Evolutionary conservation across 2,888 invertebrate species (phyloP), one percentile per base, ranked within the genome.

Genomic region (Sminthurides aquaticus): DNA sequence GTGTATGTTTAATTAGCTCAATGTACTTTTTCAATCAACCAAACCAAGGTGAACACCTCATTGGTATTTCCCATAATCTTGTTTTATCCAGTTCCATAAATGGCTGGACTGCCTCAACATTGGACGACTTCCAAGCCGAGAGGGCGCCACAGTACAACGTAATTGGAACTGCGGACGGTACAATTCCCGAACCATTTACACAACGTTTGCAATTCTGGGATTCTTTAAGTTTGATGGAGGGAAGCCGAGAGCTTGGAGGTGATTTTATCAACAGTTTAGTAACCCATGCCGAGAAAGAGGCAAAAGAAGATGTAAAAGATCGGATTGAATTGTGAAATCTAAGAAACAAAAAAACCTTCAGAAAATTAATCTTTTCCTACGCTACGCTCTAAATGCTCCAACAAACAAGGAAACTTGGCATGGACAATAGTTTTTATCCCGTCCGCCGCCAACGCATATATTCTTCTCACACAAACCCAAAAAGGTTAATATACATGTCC

Each of bases 181-280:
- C 22, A 22, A 55, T 72, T 11, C 20, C 54, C n/a, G 72, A 72
- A 55, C 68, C 71, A 0, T 72, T 69, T 55, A 67, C 60, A 3
- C 49, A 65, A 2, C 49, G 72, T 29, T 55, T 69, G 3, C 18
- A 58, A 20, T 72, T 72, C 54, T 72, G 72, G 72, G 66, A 72
- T 29, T 20, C 54, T 1, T 52, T 69, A 24, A 26, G 63, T 8
- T 70, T 27, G 8, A 34, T 34, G 43, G 43, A 34, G 15, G 15
- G 15, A 11, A 15, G 43, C 43, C 5, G 15, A 34, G 43, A 34
- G 43, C 43, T 34, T 11, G 5, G 8, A 5, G 43, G 15, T 34
- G 15, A 34, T 15, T 34, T 34, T 15, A 11, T 34, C 8, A 15
- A 5, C 43, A 34, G 15, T 34, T 34, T 34, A 15, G 15, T 34